Evolutionary conservation across 2,888 invertebrate genomes (phyloP), one percentile per base, ranked within the genome.

Genomic region (Anticlea derivata): DNA sequence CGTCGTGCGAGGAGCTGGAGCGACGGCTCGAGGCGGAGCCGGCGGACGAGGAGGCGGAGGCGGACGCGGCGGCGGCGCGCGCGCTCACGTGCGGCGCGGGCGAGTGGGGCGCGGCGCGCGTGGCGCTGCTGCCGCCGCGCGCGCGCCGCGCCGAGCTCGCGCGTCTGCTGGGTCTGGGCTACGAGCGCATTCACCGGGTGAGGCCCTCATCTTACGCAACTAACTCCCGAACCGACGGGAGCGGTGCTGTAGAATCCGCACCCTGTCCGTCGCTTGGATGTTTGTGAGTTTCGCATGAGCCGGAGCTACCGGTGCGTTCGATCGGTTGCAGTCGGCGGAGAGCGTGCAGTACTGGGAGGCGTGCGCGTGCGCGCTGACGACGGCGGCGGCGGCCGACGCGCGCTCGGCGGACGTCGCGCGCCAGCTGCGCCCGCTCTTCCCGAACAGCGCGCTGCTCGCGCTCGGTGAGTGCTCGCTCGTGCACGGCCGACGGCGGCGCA

Each of bases 291-390:
- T n/a, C n/a, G n/a, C n/a, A n/a, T n/a, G n/a, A n/a, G n/a, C n/a
- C n/a, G n/a, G n/a, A n/a, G n/a, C n/a, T n/a, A 39, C 40, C 35
- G 29, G 1, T 11, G 22, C 22, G 37, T 11, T 22, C 11, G 20
- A 4, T 20, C 0, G 5, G 45, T 24, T 10, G 31, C 38, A 46
- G 55, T 44, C 60, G 41, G 59, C 22, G 50, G 40, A 5, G 27
- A 55, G 47, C 44, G 39, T 22, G 57, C 75, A 78, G 54, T 79
- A 73, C 76, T 65, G 62, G 61, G 80, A 80, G 79, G 73, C 75
- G 62, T 37, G 46, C 45, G 80, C 78, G 40, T 64, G 66, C 59
- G 78, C 79, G 60, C 45, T 48, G 62, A 61, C 46, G 60, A 51
- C 45, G 59, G 53, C 39, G 69, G 63, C 23, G 12, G 8, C 13